Evolutionary conservation across 2,888 invertebrate genomes (phyloP).

Genomic region (Tetheella fluctuosa): DNA sequence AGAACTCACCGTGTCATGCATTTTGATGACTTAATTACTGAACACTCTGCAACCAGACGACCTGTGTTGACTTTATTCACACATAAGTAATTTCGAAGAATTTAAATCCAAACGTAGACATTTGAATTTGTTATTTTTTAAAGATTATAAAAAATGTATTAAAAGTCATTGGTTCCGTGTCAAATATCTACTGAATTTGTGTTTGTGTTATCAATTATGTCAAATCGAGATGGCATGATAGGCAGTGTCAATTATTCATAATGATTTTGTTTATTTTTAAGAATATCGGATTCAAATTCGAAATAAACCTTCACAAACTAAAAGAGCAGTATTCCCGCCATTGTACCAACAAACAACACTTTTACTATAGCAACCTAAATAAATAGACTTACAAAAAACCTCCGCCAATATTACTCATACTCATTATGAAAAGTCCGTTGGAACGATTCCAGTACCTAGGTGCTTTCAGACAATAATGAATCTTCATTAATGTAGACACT

Average conservation of each 20-base stretch:
- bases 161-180: not conserved
- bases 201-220: not conserved
- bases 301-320: too few relatives aligned
- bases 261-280: not conserved
- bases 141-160: not conserved
- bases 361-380: too few relatives aligned
- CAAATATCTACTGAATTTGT: not conserved
- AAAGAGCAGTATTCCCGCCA: too few relatives aligned
- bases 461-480: not conserved
- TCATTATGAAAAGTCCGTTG: not conserved
- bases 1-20: slow-evolving; percentile 70
- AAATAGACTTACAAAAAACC: too few relatives aligned
- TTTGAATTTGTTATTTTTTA: not conserved
- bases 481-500: not conserved
- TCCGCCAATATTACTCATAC: not conserved
- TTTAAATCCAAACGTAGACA: not conserved
- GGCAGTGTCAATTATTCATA: not conserved
- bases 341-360: too few relatives aligned
- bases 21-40: slow-evolving; percentile 38
- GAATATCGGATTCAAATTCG: not conserved
- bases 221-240: not conserved
- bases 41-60: not conserved
- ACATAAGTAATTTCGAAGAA: not conserved
- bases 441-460: not conserved
- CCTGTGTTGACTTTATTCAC: slow-evolving; percentile 27